These are phyloP conservation scores for Sebastes oblongus DNA, from an alignment of 2,797 vertebrate species.

Conservation along the genomic window DNA sequence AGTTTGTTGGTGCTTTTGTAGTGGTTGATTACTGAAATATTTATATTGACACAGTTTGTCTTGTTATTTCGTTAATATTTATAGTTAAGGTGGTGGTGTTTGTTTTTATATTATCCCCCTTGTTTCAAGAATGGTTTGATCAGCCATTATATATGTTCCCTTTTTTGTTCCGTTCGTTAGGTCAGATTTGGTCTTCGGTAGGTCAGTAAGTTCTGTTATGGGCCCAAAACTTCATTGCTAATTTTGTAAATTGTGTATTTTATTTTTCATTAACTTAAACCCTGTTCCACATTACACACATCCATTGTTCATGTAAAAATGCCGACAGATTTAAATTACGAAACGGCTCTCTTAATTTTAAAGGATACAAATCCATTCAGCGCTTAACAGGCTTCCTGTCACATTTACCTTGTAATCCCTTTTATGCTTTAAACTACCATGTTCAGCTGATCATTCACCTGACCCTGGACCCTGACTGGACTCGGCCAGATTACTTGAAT, in stretches of 20 bases:
- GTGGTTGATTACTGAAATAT: background rate
- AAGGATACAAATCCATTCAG: background rate
- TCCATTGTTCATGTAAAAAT: background rate
- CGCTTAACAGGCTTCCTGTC: background rate
- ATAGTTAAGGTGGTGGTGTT: background rate
- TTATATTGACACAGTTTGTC: background rate
- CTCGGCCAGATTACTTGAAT: background rate
- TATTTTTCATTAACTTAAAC: background rate
- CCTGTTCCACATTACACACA: background rate
- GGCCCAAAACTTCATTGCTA: background rate
- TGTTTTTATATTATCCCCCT: background rate
- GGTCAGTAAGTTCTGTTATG: background rate
- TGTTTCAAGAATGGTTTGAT: background rate
- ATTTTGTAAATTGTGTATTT: background rate
- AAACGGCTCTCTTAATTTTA: background rate
- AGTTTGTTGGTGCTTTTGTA: background rate
- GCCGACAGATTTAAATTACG: background rate
- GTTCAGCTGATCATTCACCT: constrained; percentile 9
- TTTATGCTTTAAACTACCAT: background rate
- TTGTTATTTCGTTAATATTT: background rate
- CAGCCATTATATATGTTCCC: background rate
- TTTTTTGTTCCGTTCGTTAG: background rate
- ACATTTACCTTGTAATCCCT: background rate
- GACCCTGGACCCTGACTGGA: background rate
- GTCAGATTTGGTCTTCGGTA: background rate